phyloP scores from a whole-genome alignment of 2,113 vertebrate genomes.

The Cochlearius cochlearius region DNA sequence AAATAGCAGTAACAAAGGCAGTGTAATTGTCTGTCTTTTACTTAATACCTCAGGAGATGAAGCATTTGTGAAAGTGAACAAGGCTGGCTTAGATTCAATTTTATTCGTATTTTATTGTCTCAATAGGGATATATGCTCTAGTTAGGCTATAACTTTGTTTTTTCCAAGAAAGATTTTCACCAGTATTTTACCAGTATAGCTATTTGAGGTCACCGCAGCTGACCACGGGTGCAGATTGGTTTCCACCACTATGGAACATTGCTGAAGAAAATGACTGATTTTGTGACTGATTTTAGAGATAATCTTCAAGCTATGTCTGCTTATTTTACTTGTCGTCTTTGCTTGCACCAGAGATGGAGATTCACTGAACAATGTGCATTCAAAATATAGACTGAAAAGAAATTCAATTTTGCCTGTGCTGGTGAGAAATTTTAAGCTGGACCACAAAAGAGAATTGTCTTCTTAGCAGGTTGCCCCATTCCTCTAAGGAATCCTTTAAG shows the following conservation, averaged over 20 bases:
- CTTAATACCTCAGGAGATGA: neutral
- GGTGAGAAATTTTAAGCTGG: neutral
- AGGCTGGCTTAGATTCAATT: neutral
- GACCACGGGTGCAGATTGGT: neutral
- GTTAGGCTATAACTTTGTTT: neutral
- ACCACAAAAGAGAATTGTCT: neutral
- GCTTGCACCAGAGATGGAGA: neutral
- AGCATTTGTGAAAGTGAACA: neutral
- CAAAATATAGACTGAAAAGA: neutral
- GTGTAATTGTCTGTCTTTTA: neutral
- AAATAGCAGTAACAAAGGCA: neutral
- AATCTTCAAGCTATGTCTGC: neutral
- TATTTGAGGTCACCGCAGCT: neutral
- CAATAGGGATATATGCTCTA: neutral
- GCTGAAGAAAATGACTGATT: neutral
- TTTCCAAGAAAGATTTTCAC: neutral
- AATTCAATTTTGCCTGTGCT: neutral
- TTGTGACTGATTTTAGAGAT: neutral
- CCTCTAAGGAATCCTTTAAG: neutral
- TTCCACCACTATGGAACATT: neutral
- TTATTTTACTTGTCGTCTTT: neutral
- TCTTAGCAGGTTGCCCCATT: neutral
- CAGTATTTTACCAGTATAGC: neutral
- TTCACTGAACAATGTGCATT: neutral
- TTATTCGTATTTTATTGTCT: neutral